Base-by-base conservation (phyloP, 1,140 invertebrate genomes). In the Trichogramma pretiosum region DNA sequence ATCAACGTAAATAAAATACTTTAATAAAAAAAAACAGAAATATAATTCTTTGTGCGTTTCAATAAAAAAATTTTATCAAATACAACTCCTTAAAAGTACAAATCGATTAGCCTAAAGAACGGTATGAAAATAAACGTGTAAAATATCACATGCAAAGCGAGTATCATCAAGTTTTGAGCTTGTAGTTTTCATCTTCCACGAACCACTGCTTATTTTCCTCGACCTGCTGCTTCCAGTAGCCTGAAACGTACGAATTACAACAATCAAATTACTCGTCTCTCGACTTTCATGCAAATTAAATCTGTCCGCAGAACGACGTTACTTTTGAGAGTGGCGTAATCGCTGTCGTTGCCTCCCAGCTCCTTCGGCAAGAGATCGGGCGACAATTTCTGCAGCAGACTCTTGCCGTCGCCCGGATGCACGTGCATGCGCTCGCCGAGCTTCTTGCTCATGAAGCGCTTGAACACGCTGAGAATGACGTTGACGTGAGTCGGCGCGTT, bases 381-480 rank as follows among this genome's bases (percentile, higher is more conserved):
- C 10, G 73, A 63, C 7, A 77, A 59, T 2, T 73, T 62, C 18
- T 73, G 60, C 22, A 74, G 62, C 41, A 74, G 60, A 22, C 56
- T 62, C 19, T 57, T 60, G 23, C 50, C 59, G 0, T 65, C 70
- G 13, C 64, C 58, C 16, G 65, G 63, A 59, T 78, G 75, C 1
- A 82, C 65, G 42, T 72, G 58, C 3, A 83, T 67, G 41, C 81
- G 71, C 1, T 68, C 62, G 36, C 70, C 74, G 50, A 85, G 62
- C 55, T 88, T 87, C 33, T 78, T 69, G 18, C 74, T 79, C 80
- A 88, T 81, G 55, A 88, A 87, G 46, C 61, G 73, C 62, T 78
- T 79, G 45, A 86, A 79, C 9, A 87, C 74, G 38, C 77, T 79
- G 18, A 87, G 65, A 4, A 87, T 67, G 5, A 81, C 65, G 56